These are phyloP conservation scores for Eupleurogrammus muticus DNA, from an alignment of 2,797 vertebrate species.

Conservation along the genomic window DNA sequence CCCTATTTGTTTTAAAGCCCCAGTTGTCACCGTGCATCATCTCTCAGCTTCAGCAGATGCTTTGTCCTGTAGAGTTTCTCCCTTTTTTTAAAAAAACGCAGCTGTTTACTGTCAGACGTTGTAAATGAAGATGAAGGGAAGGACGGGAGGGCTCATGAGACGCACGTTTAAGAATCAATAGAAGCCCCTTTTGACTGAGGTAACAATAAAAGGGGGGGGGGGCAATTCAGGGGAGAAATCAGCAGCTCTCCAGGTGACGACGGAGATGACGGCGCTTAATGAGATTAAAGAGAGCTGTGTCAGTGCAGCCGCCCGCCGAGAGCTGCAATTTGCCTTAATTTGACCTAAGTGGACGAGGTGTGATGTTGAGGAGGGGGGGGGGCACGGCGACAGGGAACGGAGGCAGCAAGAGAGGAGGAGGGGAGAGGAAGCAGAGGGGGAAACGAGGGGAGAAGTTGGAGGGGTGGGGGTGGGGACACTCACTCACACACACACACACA, in stretches of 20 bases:
- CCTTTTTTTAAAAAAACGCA: conserved; percentile 2
- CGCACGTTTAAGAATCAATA: neutral
- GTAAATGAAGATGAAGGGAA: conserved; percentile 13
- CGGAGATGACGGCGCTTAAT: conserved; percentile 31
- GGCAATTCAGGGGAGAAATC: neutral
- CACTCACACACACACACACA: conserved; percentile 3
- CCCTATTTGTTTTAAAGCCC: conserved; percentile 1
- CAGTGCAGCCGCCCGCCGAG: conserved; percentile 37
- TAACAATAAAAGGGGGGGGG: neutral
- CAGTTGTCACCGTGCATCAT: conserved; percentile 30
- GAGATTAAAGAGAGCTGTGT: conserved; percentile 52
- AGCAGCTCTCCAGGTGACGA: neutral
- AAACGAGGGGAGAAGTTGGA: neutral
- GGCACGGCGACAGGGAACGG: neutral
- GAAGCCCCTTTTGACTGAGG: neutral
- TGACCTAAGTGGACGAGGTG: conserved; percentile 59
- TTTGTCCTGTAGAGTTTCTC: conserved; percentile 1
- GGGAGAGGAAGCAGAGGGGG: conserved; percentile 5
- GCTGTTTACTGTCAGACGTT: neutral
- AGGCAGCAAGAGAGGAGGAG: neutral
- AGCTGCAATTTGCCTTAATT: conserved; percentile 61
- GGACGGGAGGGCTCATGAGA: neutral
- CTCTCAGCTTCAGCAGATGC: conserved; percentile 33
- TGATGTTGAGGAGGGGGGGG: conserved; percentile 24
- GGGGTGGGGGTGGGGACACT: conserved; percentile 27